Evolutionary conservation across 2,113 vertebrate genomes (phyloP).

Genomic region (Sturnira hondurensis): DNA sequence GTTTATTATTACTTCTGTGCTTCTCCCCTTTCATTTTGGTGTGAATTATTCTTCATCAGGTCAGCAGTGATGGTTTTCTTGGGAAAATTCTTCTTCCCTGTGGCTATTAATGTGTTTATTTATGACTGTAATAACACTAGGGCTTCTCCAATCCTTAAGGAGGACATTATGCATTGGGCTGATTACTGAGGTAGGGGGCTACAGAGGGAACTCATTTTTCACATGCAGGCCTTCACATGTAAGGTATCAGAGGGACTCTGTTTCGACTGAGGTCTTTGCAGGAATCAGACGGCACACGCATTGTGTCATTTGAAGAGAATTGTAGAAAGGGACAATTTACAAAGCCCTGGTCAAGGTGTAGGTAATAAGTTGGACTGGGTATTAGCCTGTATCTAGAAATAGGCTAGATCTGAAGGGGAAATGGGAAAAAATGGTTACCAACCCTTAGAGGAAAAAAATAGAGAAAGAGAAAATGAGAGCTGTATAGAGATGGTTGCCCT

Average conservation of each 20-base stretch:
- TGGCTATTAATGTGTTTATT: conserved; percentile 60
- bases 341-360: neutral
- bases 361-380: neutral
- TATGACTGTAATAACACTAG: conserved; percentile 60
- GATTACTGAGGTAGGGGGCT: conserved; percentile 8
- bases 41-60: conserved; percentile 14
- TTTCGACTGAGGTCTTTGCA: neutral
- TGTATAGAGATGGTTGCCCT: neutral
- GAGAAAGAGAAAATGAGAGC: neutral
- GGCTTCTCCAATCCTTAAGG: conserved; percentile 14
- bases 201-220: neutral
- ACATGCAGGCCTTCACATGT: neutral
- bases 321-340: neutral
- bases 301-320: neutral
- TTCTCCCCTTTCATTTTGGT: conserved; percentile 10
- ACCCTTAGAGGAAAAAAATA: neutral
- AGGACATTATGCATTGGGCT: neutral
- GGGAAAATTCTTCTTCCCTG: conserved; percentile 27
- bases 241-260: neutral
- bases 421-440: neutral
- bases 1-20: conserved; percentile 12
- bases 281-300: neutral
- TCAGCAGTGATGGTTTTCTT: conserved; percentile 41
- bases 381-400: neutral
- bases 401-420: neutral